Evolutionary conservation across 2,113 vertebrate genomes (phyloP).

Genomic region (Labeo catla): DNA sequence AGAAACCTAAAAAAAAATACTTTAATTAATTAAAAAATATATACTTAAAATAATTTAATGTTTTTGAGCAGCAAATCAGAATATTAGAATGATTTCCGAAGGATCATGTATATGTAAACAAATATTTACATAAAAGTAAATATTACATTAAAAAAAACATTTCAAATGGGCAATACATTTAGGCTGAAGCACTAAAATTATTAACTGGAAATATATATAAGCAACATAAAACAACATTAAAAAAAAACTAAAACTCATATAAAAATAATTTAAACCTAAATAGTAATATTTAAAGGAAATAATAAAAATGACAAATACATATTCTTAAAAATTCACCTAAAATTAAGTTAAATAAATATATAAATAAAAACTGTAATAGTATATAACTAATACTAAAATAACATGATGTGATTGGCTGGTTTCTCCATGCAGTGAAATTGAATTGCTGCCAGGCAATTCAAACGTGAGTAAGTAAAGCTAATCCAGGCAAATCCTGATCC

Average conservation of each 20-base stretch:
- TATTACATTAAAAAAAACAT: too few relatives aligned
- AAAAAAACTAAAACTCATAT: neutral
- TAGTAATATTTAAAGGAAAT: neutral
- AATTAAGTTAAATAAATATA: neutral
- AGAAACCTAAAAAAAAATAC: too few relatives aligned
- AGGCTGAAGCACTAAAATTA: neutral
- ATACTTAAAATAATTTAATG: too few relatives aligned
- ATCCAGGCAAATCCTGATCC: constrained; percentile 55
- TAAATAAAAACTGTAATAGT: neutral
- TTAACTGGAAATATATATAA: neutral
- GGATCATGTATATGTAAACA: too few relatives aligned
- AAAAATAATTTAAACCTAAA: neutral
- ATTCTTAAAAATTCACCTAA: neutral
- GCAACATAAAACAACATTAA: neutral
- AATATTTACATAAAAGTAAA: too few relatives aligned
- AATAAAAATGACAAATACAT: neutral
- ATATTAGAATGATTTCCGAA: too few relatives aligned
- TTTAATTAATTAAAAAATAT: too few relatives aligned
- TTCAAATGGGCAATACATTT: neutral
- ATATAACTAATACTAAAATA: neutral
- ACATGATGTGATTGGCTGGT: neutral
- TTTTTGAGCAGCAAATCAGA: too few relatives aligned
- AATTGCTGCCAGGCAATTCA: neutral
- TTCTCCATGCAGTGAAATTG: neutral
- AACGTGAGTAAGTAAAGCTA: neutral